Percentiles rank a stretch among this genome's conserved stretches.
Evolutionary conservation across 1,140 invertebrate genomes (phyloP).

Genomic region (Euglossa dilemma): DNA sequence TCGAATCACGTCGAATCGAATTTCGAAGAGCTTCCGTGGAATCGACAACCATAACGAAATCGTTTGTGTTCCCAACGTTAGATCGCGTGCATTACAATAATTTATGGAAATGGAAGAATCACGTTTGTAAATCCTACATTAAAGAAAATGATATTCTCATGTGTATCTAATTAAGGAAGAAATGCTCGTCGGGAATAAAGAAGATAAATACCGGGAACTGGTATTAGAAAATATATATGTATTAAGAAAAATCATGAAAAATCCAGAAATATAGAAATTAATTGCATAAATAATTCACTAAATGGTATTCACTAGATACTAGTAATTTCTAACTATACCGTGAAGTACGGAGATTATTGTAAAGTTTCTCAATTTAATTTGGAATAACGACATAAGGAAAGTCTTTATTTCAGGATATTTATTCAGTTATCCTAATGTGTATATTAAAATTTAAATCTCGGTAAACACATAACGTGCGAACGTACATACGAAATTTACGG

Average conservation of each 20-base stretch:
- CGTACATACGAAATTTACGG: not conserved
- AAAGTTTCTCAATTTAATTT: not conserved
- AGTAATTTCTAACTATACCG: not conserved
- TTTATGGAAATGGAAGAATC: not conserved
- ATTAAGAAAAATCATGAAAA: not conserved
- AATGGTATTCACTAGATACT: not conserved
- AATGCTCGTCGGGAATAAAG: not conserved
- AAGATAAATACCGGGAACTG: not conserved
- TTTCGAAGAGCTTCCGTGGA: slow-evolving; percentile 26
- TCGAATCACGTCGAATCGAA: slow-evolving; percentile 30
- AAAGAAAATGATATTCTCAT: not conserved
- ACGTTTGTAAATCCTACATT: not conserved
- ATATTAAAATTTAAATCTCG: not conserved
- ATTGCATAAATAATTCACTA: not conserved
- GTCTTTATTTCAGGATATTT: not conserved
- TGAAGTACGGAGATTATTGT: not conserved
- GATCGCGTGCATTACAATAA: slow-evolving; percentile 11
- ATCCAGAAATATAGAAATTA: too few species aligned
- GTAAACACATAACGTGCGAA: not conserved
- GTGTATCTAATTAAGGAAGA: not conserved
- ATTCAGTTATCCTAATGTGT: not conserved
- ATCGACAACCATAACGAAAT: not conserved
- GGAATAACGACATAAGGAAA: not conserved
- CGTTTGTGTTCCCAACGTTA: not conserved
- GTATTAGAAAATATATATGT: not conserved